Evolutionary conservation across 2,888 invertebrate genomes (phyloP).

Genomic region (Galeopsomyia nigrocyanea): DNA sequence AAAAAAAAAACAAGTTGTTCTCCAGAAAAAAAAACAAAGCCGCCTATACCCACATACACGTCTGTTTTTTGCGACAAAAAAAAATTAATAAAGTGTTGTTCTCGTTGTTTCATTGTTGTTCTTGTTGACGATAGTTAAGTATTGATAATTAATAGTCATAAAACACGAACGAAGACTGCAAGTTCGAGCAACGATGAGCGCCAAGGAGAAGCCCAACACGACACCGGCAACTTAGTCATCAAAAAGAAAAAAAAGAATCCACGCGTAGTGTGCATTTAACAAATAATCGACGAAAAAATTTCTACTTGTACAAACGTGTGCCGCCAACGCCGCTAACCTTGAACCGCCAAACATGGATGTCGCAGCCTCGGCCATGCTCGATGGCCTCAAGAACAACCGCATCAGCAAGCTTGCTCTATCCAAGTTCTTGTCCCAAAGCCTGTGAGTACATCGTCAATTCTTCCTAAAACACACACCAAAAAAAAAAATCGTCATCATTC

Average conservation of each 20-base stretch:
- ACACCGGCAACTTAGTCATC: too few relatives aligned
- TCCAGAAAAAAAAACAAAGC: too few relatives aligned
- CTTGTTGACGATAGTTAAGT: not conserved
- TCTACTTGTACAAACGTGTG: too few relatives aligned
- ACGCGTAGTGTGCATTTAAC: too few relatives aligned
- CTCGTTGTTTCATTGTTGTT: conserved; percentile 16
- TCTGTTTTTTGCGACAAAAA: too few relatives aligned
- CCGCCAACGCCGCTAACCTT: not conserved
- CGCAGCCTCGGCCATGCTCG: conserved; percentile 76
- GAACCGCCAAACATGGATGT: conserved; percentile 43
- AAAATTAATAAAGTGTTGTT: not conserved
- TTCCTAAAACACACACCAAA: not conserved
- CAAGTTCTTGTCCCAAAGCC: conserved; percentile 82
- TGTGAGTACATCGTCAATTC: conserved; percentile 75
- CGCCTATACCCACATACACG: not conserved
- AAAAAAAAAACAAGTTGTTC: too few relatives aligned
- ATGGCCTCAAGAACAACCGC: conserved; percentile 82
- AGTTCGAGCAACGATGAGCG: too few relatives aligned
- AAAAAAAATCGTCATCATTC: not conserved
- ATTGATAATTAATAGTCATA: too few relatives aligned
- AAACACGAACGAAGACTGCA: too few relatives aligned
- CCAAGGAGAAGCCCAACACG: too few relatives aligned
- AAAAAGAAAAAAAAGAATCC: too few relatives aligned
- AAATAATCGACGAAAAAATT: too few relatives aligned
- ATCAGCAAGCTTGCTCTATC: conserved; percentile 81